These are phyloP conservation scores for Phyto melanocephala DNA, from an alignment of 2,888 invertebrate genomes.

Conservation along the genomic window DNA sequence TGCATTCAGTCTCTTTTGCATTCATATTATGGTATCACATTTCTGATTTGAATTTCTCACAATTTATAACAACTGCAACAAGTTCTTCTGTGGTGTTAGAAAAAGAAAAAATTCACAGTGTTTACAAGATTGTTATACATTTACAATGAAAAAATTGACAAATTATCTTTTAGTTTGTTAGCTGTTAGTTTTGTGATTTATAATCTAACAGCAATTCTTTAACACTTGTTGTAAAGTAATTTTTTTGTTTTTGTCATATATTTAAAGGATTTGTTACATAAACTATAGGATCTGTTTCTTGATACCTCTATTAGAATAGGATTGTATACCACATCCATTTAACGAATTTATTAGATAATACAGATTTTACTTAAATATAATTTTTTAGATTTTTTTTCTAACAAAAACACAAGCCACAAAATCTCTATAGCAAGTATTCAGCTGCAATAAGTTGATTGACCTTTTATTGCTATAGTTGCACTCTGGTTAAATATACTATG, in stretches of 20 bases:
- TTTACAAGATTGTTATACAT: constrained; percentile 54
- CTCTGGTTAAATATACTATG: neutral
- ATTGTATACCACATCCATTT: no score
- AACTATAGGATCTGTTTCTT: no score
- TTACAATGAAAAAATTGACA: constrained; percentile 49
- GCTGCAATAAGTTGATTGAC: constrained; percentile 16
- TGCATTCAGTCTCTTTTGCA: neutral
- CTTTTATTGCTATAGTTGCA: neutral
- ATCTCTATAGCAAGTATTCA: neutral
- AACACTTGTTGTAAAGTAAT: constrained; percentile 21
- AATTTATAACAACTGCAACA: constrained; percentile 26
- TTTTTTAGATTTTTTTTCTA: no score
- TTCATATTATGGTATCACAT: constrained; percentile 13
- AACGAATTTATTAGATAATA: no score
- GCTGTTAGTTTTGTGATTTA: constrained; percentile 2
- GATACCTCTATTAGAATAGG: no score
- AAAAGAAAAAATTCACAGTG: constrained; percentile 1
- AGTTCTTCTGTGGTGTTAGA: constrained; percentile 1
- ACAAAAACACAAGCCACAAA: no score
- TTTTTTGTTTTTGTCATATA: neutral
- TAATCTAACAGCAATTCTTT: neutral
- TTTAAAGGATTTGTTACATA: no score
- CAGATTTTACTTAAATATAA: no score
- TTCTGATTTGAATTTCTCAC: constrained; percentile 38
- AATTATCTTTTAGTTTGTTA: constrained; percentile 43